phyloP scores from a whole-genome alignment of 2,888 invertebrate genomes.

The Parochlus steinenii region DNA sequence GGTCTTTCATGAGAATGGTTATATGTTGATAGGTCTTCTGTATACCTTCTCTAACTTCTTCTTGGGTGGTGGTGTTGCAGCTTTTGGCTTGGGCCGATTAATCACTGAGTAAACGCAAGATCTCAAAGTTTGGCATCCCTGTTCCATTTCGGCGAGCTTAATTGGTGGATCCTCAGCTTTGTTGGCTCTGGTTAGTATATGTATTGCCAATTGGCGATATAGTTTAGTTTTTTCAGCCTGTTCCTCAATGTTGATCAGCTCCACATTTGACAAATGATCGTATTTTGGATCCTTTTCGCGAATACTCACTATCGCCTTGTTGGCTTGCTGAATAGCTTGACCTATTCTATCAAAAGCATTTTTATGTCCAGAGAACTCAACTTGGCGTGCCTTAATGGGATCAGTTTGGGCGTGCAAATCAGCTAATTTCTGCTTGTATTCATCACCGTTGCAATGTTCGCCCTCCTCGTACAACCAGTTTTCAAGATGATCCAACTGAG shows the following conservation, averaged over 20 bases:
- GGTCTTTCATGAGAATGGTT: too few relatives aligned
- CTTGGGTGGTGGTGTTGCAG: conserved; percentile 41
- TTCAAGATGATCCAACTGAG: conserved; percentile 68
- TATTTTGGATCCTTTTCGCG: conserved; percentile 55
- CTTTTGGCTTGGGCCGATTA: conserved; percentile 82
- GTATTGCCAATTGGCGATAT: conserved; percentile 69
- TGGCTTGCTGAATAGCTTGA: conserved; percentile 57
- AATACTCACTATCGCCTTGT: conserved; percentile 59
- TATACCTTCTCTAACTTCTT: too few relatives aligned
- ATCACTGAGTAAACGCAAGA: conserved; percentile 51
- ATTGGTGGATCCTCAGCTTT: conserved; percentile 59
- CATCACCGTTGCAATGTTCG: conserved; percentile 70
- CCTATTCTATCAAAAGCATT: conserved; percentile 67
- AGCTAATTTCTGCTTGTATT: conserved; percentile 44
- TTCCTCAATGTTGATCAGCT: conserved; percentile 58
- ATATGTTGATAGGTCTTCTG: too few relatives aligned
- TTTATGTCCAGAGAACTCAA: conserved; percentile 67
- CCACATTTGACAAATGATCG: conserved; percentile 64
- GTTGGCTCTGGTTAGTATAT: conserved; percentile 43
- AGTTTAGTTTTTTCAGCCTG: conserved; percentile 51
- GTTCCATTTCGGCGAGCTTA: conserved; percentile 60
- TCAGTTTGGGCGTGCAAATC: conserved; percentile 63
- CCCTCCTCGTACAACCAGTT: conserved; percentile 95
- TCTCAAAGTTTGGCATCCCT: conserved; percentile 47
- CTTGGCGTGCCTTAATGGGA: conserved; percentile 68